Evolutionary conservation across 2,888 invertebrate species (phyloP).

Genomic region (Drosophila flavopinicola): DNA sequence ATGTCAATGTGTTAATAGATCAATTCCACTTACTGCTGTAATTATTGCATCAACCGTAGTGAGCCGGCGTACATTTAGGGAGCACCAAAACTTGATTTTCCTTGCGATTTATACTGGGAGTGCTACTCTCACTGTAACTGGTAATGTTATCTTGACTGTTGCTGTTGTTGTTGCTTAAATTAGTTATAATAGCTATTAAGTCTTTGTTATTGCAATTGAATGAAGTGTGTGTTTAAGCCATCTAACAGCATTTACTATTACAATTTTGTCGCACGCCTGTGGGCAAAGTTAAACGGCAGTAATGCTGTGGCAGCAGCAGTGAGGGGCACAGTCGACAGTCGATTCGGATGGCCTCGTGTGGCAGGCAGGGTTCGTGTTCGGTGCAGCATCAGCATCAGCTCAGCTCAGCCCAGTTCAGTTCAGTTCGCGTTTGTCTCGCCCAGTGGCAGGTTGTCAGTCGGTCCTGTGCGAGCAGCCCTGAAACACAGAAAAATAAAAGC

Average conservation of each 20-base stretch:
- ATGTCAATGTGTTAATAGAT: too few species aligned
- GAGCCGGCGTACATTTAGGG: too few species aligned
- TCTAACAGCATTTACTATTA: not conserved
- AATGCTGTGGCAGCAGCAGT: not conserved
- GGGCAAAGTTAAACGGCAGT: conserved; percentile 4
- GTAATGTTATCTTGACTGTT: not conserved
- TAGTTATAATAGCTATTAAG: not conserved
- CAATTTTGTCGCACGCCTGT: conserved; percentile 9
- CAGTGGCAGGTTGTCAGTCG: conserved; percentile 62
- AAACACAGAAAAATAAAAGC: conserved; percentile 1
- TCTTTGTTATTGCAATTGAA: conserved; percentile 7
- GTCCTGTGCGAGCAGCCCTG: conserved; percentile 3
- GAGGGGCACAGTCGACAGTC: not conserved
- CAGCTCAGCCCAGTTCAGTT: conserved; percentile 29
- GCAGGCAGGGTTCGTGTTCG: conserved; percentile 15
- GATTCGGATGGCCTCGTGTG: not conserved
- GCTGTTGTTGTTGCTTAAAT: not conserved
- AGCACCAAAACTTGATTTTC: not conserved
- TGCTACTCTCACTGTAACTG: too few species aligned
- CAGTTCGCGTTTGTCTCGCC: conserved; percentile 66
- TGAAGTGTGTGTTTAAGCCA: not conserved
- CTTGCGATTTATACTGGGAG: not conserved
- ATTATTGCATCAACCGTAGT: too few species aligned
- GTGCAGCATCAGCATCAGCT: conserved; percentile 45
- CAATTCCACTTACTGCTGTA: too few species aligned